A percentile compares a stretch with the other conserved stretches of the same genome.
phyloP scores from a whole-genome alignment of 2,113 vertebrate species.

The Hippotragus niger region DNA sequence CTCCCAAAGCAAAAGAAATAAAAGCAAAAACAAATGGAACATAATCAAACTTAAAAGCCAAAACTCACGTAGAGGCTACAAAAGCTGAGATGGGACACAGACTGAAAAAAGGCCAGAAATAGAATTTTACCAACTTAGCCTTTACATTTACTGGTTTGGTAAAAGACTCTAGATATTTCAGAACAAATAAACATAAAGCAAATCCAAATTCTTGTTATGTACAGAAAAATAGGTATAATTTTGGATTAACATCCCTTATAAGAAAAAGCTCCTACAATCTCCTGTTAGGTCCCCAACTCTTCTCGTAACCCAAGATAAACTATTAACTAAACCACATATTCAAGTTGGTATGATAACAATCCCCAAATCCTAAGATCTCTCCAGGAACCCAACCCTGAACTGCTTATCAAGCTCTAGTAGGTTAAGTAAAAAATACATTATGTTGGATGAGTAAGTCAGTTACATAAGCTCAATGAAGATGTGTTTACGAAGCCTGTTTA shows the following conservation, averaged over 20 bases:
- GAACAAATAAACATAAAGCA: background rate
- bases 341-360: background rate
- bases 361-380: background rate
- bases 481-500: background rate
- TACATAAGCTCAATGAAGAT: background rate
- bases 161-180: background rate
- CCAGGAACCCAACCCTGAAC: background rate
- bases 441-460: background rate
- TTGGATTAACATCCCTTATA: background rate
- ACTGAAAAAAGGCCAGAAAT: background rate
- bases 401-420: background rate
- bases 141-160: background rate
- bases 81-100: no score
- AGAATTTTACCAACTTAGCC: no score
- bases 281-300: fast-evolving
- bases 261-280: background rate
- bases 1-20: background rate
- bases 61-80: fast-evolving
- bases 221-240: background rate
- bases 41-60: background rate
- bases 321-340: background rate
- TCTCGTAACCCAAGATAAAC: background rate
- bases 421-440: background rate
- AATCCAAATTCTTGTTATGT: background rate
- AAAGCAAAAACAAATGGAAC: background rate